Conservation (phyloP, 2,888 invertebrate genomes). For the Conomelus anceps region DNA sequence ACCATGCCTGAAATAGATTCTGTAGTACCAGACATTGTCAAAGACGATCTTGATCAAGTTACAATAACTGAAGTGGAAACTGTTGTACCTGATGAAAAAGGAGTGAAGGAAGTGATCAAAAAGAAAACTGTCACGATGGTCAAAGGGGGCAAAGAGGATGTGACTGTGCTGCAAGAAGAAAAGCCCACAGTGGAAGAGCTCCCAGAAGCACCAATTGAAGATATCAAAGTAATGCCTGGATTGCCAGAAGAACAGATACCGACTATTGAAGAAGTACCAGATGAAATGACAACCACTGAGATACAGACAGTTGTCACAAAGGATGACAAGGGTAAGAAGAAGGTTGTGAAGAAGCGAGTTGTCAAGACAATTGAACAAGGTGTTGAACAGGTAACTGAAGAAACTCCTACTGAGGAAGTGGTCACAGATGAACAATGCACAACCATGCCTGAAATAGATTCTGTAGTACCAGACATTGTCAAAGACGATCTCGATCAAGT, state of each 20-base stretch:
- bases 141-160: conserved; percentile 15
- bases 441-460: not conserved
- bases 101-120: conserved; percentile 11
- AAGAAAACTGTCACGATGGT: not conserved
- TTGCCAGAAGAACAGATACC: conserved; percentile 33
- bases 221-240: not conserved
- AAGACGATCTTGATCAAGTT: conserved; percentile 40
- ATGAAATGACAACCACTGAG: not conserved
- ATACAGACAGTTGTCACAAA: conserved; percentile 20
- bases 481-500: not conserved
- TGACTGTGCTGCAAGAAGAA: not conserved
- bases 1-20: conserved; percentile 33
- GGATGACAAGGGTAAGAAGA: conserved; percentile 28
- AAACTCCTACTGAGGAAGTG: not conserved
- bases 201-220: conserved; percentile 7
- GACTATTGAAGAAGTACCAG: no score
- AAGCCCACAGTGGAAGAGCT: not conserved
- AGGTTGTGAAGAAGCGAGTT: not conserved
- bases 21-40: conserved; percentile 31
- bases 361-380: not conserved
- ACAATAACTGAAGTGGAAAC: conserved; percentile 40
- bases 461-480: not conserved
- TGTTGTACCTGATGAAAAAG: conserved; percentile 14
- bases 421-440: not conserved
- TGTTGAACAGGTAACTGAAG: not conserved